Base-by-base conservation (phyloP, 2,888 invertebrate species). In the Melieria crassipennis region DNA sequence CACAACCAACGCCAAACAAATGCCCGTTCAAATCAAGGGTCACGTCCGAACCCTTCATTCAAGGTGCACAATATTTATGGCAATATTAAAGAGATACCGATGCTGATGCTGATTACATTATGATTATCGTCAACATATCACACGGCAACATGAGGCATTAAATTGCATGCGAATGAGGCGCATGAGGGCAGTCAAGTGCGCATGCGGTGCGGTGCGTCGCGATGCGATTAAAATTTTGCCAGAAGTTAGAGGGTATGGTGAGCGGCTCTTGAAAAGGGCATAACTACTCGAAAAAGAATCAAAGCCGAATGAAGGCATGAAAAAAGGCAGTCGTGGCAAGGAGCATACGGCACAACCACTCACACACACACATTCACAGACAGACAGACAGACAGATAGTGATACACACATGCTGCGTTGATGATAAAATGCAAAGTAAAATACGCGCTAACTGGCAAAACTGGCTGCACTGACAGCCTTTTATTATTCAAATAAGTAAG, bases 41-140 rank as follows among this genome's bases (percentile, higher is more conserved):
- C 30, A 30, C 30, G 3, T 30, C 30, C 30, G 30, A 30, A 30
- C 30, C 30, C 30, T 30, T 30, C 30, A 30, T 30, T 30, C 30
- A 30, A 30, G 30, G 30, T 30, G 30, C 30, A 65, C 69, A 63
- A 61, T 73, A 73, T 73, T 71, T 71, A 71, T 75, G 66, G 67
- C 64, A 74, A 71, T 75, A 72, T 73, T 75, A 72, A 71, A 56
- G 65, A 64, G 64, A 71, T 72, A 67, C 71, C 69, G 69, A 42
- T 30, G 30, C 30, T 73, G 71, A 55, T 71, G 71, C 70, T 74
- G 75, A 74, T 71, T 75, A 71, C 71, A 69, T 74, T 67, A 74
- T 74, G 69, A 71, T 74, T 69, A 74, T 63, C 65, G 62, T 69
- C 46, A 73, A 62, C 65, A 64, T 64, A 69, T 64, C 64, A 61